Percentiles rank a stretch among this genome's conserved stretches.
Conservation (phyloP, 2,113 vertebrate genomes). For the Corythornis cristatus region DNA sequence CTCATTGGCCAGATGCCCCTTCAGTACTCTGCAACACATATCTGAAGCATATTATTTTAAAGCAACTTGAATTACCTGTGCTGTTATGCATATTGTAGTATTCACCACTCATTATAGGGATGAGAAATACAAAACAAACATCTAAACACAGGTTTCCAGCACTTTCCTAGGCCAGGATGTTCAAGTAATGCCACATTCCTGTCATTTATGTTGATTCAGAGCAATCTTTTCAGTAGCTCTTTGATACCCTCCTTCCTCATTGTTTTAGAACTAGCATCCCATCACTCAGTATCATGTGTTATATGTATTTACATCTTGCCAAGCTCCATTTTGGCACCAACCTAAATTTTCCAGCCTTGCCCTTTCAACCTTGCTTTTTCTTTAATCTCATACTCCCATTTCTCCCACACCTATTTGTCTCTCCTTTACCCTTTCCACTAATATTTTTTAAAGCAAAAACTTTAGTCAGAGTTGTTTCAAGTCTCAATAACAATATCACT, state of each 20-base stretch:
- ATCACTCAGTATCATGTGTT: neutral
- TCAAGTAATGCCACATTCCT: too few relatives aligned
- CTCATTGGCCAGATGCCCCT: neutral
- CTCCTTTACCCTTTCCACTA: neutral
- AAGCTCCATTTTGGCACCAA: neutral
- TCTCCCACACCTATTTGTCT: neutral
- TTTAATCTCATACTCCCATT: neutral
- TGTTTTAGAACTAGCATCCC: neutral
- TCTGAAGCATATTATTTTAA: neutral
- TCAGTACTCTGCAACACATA: neutral
- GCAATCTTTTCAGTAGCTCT: neutral
- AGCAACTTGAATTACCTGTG: neutral
- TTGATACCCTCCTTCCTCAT: neutral
- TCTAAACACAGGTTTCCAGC: neutral
- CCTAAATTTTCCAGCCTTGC: neutral
- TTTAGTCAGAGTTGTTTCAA: neutral
- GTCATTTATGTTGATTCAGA: neutral
- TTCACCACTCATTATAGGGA: neutral
- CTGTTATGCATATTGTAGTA: rapidly evolving
- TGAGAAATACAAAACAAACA: neutral
- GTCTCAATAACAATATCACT: neutral
- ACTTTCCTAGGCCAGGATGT: neutral
- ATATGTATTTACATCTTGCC: neutral
- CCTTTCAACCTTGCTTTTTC: neutral
- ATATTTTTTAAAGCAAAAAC: neutral